Percentiles rank a stretch among this genome's conserved stretches.
phyloP scores from a whole-genome alignment of 2,888 invertebrate genomes.

The Dendrolimus houi region DNA sequence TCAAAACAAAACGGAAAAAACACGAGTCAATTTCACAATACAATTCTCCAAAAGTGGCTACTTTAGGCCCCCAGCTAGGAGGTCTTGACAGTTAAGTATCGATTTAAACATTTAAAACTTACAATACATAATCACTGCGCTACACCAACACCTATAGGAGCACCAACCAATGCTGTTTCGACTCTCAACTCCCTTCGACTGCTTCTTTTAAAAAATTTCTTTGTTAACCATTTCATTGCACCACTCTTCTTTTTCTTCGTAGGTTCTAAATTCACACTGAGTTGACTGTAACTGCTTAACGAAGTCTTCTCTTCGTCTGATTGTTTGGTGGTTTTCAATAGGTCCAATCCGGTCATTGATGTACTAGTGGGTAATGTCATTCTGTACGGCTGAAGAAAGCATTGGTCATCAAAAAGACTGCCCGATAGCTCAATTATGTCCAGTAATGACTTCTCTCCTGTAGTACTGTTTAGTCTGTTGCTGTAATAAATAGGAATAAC shows the following conservation, averaged over 20 bases:
- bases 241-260: slow-evolving; percentile 16
- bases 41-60: too few relatives aligned
- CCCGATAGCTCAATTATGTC: slow-evolving; percentile 29
- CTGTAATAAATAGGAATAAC: background rate
- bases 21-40: too few relatives aligned
- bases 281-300: slow-evolving; percentile 20
- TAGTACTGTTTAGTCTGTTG: slow-evolving; percentile 15
- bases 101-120: too few relatives aligned
- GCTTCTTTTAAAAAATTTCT: slow-evolving; percentile 12
- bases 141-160: background rate
- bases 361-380: slow-evolving; percentile 11
- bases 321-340: slow-evolving; percentile 8
- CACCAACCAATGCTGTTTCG: background rate
- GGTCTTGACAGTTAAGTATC: too few relatives aligned
- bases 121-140: too few relatives aligned
- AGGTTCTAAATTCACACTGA: slow-evolving; percentile 11
- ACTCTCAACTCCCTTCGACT: slow-evolving; percentile 10
- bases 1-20: too few relatives aligned
- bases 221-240: slow-evolving; percentile 10
- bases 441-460: slow-evolving; percentile 21
- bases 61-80: too few relatives aligned
- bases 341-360: slow-evolving; percentile 23
- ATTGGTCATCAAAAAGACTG: slow-evolving; percentile 13
- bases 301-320: slow-evolving; percentile 23
- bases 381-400: slow-evolving; percentile 15